Evolutionary conservation across 1,140 invertebrate species (phyloP).

Genomic region (Eueides isabella): DNA sequence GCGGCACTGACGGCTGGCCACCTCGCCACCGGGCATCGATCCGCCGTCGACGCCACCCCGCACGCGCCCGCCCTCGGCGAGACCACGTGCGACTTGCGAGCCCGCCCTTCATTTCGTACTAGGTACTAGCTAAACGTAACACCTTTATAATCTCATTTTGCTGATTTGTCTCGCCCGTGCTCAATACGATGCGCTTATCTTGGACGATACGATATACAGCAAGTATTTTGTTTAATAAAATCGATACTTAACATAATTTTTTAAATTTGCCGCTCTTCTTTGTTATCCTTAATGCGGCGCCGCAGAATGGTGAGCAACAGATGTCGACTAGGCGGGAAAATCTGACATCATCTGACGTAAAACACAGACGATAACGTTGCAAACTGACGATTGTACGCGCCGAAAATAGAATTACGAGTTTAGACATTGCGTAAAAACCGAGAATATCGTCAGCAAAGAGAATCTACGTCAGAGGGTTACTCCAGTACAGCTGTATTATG

Average conservation of each 20-base stretch:
- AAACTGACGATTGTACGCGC: constrained; percentile 52
- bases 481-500: constrained; percentile 49
- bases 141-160: not conserved
- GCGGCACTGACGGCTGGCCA: constrained; percentile 64
- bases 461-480: constrained; percentile 58
- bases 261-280: constrained; percentile 41
- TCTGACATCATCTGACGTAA: constrained; percentile 53
- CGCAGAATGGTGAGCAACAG: constrained; percentile 67
- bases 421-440: constrained; percentile 62
- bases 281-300: constrained; percentile 48
- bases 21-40: constrained; percentile 61
- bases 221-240: not conserved
- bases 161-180: not conserved
- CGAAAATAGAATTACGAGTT: constrained; percentile 67
- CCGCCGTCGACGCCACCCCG: constrained; percentile 50
- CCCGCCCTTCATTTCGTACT: constrained; percentile 47
- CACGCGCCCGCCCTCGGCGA: constrained; percentile 45
- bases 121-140: not conserved
- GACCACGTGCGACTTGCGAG: constrained; percentile 58
- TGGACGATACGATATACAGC: not conserved
- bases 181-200: not conserved
- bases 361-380: constrained; percentile 47
- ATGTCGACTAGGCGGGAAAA: constrained; percentile 70
- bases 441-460: constrained; percentile 54
- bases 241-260: not conserved